Base-by-base conservation (phyloP, 2,888 invertebrate genomes). In the Rhimphoctona megacephalus region DNA sequence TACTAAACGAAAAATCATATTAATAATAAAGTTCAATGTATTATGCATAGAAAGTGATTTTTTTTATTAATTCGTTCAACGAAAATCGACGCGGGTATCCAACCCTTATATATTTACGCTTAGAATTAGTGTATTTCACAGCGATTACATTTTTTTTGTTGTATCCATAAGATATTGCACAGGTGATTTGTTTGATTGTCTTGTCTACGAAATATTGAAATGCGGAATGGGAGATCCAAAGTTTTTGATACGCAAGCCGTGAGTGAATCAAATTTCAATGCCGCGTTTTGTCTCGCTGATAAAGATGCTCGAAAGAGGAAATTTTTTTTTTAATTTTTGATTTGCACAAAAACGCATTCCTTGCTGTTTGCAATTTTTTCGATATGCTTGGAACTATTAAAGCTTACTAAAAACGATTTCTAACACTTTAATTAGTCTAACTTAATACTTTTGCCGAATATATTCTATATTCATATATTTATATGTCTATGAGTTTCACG, bases 111-210 rank as follows among this genome's bases (percentile, higher is more conserved):
- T 39, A 64, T 8, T 33, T 52, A 25, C 19, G 43, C 36, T 77
- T 39, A 43, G 11, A 61, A 22, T 69, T 80, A 85, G 30, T 43
- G 43, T n/a, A 36, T 72, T 70, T 70, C 54, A 49, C 67, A 43
- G 74, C 64, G 80, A 77, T 81, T 69, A 76, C 39, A 70, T 67
- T 67, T 49, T 79, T 46, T n/a, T 76, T 66, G 1, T 39, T 69
- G 36, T 73, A 57, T 80, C 11, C 19, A 33, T 57, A 57, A 78
- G 49, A 77, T 83, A 84, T 81, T 84, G 81, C 83, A 69, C 69
- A 78, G 30, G 46, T 78, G 61, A 77, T 86, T 81, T 19, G 69
- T 83, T 82, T 80, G 83, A 86, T 86, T 86, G 86, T 84, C 86
- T 78, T 46, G 46, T 81, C 86, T 86, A 86, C 78, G 49, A 84